Base-by-base conservation (phyloP, 2,888 invertebrate species). In the Tenthredo mesomela region DNA sequence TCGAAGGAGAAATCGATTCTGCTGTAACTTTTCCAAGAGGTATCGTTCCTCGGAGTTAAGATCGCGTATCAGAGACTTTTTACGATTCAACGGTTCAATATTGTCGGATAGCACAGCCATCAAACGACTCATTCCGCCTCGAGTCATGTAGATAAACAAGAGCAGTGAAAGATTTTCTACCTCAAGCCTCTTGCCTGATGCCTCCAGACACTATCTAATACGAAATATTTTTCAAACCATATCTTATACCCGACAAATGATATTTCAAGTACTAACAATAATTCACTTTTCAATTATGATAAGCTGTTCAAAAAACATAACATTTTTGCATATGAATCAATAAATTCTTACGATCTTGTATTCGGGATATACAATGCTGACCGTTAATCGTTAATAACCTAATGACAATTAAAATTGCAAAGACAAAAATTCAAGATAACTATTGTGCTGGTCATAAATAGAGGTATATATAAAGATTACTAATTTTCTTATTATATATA, bases 31-130 rank as follows among this genome's bases (percentile, higher is more conserved):
- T 77, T n/a, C 77, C 77, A 18, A 50, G 50, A 54, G 77, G 29
- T 50, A 77, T 77, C 73, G 21, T 43, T 73, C 73, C 43, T 21
- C 43, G 21, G 9, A 43, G 43, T 73, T 43, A 43, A 43, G 73
- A 77, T 77, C 15, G 18, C 77, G 77, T 77, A 77, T 54, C 77
- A 77, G 50, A 77, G 77, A 77, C 54, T 7, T 77, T 54, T 47
- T 77, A 77, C 54, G 77, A 77, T 77, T 77, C 50, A 54, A 50
- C 77, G 77, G 50, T 54, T 77, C 77, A 77, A 77, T 77, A 77
- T 77, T 77, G 77, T 77, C 77, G 21, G 54, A 77, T 77, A 18
- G 33, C 25, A 54, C 54, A 7, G 47, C 77, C 29, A 77, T 50
- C 77, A 54, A 77, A 29, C 77, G 54, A 77, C 54, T 54, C 50